Evolutionary conservation across 2,888 invertebrate genomes (phyloP).

Genomic region (Dorcus parallelipipedus): DNA sequence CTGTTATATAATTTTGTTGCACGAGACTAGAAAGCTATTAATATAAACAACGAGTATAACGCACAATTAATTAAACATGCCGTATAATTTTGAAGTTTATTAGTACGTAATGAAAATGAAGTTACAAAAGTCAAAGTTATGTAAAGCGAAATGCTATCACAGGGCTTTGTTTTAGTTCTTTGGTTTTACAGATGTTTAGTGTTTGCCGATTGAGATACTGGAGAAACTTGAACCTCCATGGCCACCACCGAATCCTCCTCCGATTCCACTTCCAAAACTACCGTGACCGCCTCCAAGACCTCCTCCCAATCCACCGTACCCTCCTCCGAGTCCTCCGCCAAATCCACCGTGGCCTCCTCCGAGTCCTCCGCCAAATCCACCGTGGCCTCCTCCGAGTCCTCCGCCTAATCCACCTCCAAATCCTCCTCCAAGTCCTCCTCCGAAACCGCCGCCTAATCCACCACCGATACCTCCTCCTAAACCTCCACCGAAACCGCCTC

Average conservation of each 20-base stretch:
- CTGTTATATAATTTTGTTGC: too few relatives aligned
- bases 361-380: slow-evolving; percentile 10
- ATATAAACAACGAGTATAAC: too few relatives aligned
- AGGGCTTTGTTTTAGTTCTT: too few relatives aligned
- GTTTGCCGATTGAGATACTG: not conserved
- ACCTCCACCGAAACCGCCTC: slow-evolving; percentile 22
- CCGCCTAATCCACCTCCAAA: slow-evolving; percentile 26
- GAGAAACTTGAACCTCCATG: not conserved
- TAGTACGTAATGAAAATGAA: too few relatives aligned
- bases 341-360: slow-evolving; percentile 3
- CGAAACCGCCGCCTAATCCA: slow-evolving; percentile 23
- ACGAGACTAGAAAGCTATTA: too few relatives aligned
- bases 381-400: slow-evolving; percentile 7
- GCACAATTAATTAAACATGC: too few relatives aligned
- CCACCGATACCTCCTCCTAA: slow-evolving; percentile 22
- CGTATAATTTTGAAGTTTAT: too few relatives aligned
- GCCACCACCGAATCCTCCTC: slow-evolving; percentile 13
- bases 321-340: slow-evolving; percentile 7
- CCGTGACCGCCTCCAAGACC: slow-evolving; percentile 7
- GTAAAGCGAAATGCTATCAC: too few relatives aligned
- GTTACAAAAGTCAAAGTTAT: too few relatives aligned
- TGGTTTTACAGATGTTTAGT: not conserved
- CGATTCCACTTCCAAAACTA: slow-evolving; percentile 14
- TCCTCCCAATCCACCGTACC: slow-evolving; percentile 15
- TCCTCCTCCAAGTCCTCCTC: slow-evolving; percentile 21